Conservation (phyloP, 2,888 invertebrate genomes). For the Sthenelais limicola region DNA sequence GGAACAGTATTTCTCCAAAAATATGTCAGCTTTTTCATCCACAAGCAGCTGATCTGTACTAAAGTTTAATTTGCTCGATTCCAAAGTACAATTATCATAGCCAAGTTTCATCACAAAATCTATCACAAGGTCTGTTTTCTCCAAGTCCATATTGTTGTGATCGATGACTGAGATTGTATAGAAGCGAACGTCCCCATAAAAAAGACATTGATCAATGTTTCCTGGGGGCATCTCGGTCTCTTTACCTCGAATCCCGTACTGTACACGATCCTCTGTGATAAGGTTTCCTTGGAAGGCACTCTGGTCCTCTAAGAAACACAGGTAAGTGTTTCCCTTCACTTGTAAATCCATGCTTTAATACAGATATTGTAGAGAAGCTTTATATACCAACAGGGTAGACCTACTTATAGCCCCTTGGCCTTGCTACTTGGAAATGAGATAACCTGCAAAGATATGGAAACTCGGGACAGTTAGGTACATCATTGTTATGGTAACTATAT, state of each 20-base stretch:
- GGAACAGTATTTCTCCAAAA: constrained; percentile 50
- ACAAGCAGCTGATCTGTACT: constrained; percentile 52
- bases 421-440: no score
- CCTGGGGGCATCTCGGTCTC: neutral
- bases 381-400: no score
- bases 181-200: constrained; percentile 1
- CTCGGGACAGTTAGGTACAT: no score
- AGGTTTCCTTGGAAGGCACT: constrained; percentile 9
- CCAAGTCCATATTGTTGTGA: neutral
- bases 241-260: constrained; percentile 6
- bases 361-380: no score
- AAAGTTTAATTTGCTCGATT: constrained; percentile 49
- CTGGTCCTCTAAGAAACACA: constrained; percentile 1
- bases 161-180: neutral
- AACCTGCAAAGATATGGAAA: no score
- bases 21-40: constrained; percentile 48
- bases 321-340: constrained; percentile 2
- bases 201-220: constrained; percentile 10
- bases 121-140: constrained; percentile 41
- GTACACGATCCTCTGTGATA: neutral
- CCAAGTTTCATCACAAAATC: constrained; percentile 52
- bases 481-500: no score
- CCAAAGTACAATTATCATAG: constrained; percentile 54
- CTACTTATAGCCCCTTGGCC: no score
- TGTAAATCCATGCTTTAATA: constrained; percentile 1